phyloP scores from a whole-genome alignment of 2,113 vertebrate genomes.

The Pomatostomus ruficeps region DNA sequence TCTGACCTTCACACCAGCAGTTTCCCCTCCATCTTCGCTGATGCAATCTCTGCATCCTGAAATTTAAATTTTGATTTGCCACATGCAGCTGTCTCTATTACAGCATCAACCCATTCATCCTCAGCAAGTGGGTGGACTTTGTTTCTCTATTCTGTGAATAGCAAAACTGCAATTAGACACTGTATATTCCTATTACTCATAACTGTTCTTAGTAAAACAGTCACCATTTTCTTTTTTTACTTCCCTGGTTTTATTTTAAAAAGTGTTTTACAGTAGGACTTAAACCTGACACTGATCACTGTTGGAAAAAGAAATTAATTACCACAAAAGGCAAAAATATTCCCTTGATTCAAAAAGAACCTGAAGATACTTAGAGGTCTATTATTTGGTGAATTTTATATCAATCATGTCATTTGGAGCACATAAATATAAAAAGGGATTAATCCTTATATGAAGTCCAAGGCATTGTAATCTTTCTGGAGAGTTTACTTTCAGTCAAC shows the following conservation, averaged over 20 bases:
- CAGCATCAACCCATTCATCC: conserved; percentile 2
- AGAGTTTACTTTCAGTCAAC: background rate
- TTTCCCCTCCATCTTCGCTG: background rate
- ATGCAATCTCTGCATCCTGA: background rate
- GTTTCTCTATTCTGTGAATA: conserved; percentile 24
- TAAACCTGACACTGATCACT: background rate
- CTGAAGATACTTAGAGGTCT: background rate
- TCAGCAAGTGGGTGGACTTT: conserved; percentile 13
- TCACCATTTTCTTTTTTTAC: background rate
- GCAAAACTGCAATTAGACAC: background rate
- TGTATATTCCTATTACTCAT: background rate
- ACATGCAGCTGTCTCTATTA: background rate
- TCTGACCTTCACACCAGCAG: background rate
- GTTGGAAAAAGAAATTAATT: background rate
- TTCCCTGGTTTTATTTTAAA: background rate
- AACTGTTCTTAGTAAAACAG: background rate
- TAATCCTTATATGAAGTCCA: background rate
- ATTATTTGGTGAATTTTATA: background rate
- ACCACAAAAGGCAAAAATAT: background rate
- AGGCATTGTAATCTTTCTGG: background rate
- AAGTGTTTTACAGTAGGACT: background rate
- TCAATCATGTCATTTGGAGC: background rate
- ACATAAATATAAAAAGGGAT: background rate
- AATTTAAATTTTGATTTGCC: background rate
- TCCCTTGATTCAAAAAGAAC: background rate